Percentiles rank a stretch among this genome's conserved stretches.
Conservation (phyloP, 2,113 vertebrate species). For the Seriola quinqueradiata region DNA sequence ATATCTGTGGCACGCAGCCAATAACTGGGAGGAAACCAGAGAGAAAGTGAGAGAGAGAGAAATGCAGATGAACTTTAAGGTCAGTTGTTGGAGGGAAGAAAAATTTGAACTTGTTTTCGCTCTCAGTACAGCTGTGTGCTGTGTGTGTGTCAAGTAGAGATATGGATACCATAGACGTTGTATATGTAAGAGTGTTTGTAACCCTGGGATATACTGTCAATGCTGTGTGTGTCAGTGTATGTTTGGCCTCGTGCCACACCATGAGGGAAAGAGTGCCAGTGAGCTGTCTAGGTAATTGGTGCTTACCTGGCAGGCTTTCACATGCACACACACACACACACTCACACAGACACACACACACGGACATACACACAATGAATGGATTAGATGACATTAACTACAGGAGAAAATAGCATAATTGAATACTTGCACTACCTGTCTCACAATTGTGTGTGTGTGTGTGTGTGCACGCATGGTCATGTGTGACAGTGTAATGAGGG, state of each 20-base stretch:
- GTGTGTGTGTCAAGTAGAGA: conserved; percentile 32
- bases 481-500: conserved; percentile 74
- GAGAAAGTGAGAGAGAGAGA: conserved; percentile 48
- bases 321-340: conserved; percentile 17
- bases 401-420: conserved; percentile 74
- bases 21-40: conserved; percentile 53
- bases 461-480: neutral
- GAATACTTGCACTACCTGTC: conserved; percentile 61
- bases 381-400: conserved; percentile 76
- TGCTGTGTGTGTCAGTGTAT: conserved; percentile 27
- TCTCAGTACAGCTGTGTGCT: conserved; percentile 29
- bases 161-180: conserved; percentile 29
- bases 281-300: conserved; percentile 82
- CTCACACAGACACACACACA: conserved; percentile 13
- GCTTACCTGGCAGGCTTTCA: conserved; percentile 78
- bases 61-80: conserved; percentile 55
- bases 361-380: conserved; percentile 30
- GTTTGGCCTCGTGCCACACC: conserved; percentile 73
- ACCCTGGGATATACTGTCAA: conserved; percentile 41
- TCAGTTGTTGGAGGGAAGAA: conserved; percentile 31
- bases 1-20: conserved; percentile 65
- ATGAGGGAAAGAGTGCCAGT: conserved; percentile 59
- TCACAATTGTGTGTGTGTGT: conserved; percentile 8
- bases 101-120: conserved; percentile 11
- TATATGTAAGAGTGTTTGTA: conserved; percentile 40